Evolutionary conservation across 2,113 vertebrate genomes (phyloP), one percentile per base, ranked within the genome.

Genomic region (Steatornis caripensis): DNA sequence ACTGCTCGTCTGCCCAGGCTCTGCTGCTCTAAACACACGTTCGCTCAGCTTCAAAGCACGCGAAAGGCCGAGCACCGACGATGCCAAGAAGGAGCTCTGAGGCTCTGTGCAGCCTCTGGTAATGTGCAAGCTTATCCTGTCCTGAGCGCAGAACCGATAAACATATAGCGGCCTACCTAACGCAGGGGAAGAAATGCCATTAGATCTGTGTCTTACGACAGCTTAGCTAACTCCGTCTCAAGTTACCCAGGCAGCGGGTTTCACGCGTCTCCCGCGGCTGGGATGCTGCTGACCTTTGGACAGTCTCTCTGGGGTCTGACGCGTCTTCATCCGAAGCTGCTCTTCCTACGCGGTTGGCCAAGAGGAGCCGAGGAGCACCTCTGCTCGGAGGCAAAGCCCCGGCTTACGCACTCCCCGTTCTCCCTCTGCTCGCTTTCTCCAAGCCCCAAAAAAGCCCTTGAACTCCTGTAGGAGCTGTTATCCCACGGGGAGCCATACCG

Each of bases 51-150:
- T 32, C 12, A 70, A 74, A 54, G 76, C 49, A 7, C 57, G 11
- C 0, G 0, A 20, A 34, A 32, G 39, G 16, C 62, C 0, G 1
- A 91, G 90, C 0, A 0, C 58, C 60, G 75, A 53, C 1, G 4
- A 14, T 80, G 91, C 84, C 81, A 49, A 49, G 62, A 83, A 76
- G 41, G 57, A 66, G 85, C 88, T 93, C 74, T 19, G 64, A 49
- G 62, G 66, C 69, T 84, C 69, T 0, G 6, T 12, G 57, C 11
- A 24, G 91, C 66, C 76, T 64, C 46, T 0, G 0, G 53, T 39
- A 13, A 72, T 4, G 39, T 37, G 57, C 86, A 84, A 92, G 71
- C 51, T 78, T 60, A 51, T 77, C 88, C 88, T 1, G 0, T 76
- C 75, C 92, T 34, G 66, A 60, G 76, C 84, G 68, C 85, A 94